phyloP scores from a whole-genome alignment of 2,797 vertebrate species.

The Lateolabrax maculatus region DNA sequence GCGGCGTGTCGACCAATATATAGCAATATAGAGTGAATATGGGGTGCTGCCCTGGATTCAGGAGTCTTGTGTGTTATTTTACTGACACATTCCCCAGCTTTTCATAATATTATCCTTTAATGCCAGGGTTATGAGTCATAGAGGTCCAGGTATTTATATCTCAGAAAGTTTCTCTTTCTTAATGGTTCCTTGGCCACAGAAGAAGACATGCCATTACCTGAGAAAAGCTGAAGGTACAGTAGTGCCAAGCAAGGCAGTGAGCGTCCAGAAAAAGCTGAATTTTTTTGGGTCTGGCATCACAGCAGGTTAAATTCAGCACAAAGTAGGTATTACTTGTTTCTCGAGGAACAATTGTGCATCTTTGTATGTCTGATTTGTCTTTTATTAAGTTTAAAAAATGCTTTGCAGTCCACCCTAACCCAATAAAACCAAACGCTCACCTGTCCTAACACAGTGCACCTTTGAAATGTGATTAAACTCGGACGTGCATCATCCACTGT shows the following conservation, averaged over 20 bases:
- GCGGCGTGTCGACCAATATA: neutral
- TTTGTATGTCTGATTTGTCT: neutral
- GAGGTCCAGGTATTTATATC: neutral
- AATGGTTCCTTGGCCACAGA: neutral
- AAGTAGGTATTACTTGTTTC: neutral
- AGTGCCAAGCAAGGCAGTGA: neutral
- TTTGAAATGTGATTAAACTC: constrained; percentile 24
- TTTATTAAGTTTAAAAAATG: constrained; percentile 4
- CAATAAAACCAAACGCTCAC: constrained; percentile 1
- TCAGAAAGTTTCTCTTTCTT: neutral
- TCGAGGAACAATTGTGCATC: neutral
- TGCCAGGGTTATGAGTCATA: neutral
- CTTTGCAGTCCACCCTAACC: constrained; percentile 5
- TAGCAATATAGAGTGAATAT: neutral
- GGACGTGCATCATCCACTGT: constrained; percentile 10
- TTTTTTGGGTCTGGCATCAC: neutral
- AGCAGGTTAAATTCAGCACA: neutral
- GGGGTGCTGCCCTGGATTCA: neutral
- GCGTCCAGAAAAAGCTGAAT: neutral
- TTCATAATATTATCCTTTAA: neutral
- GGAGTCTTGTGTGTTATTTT: neutral
- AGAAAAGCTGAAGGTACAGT: neutral
- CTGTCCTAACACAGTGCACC: constrained; percentile 8
- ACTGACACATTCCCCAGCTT: neutral
- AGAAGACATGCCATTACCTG: neutral